Percentiles rank a stretch among this genome's conserved stretches.
These are phyloP conservation scores for Anastatus disparis DNA, from an alignment of 1,140 invertebrate genomes.

Conservation along the genomic window DNA sequence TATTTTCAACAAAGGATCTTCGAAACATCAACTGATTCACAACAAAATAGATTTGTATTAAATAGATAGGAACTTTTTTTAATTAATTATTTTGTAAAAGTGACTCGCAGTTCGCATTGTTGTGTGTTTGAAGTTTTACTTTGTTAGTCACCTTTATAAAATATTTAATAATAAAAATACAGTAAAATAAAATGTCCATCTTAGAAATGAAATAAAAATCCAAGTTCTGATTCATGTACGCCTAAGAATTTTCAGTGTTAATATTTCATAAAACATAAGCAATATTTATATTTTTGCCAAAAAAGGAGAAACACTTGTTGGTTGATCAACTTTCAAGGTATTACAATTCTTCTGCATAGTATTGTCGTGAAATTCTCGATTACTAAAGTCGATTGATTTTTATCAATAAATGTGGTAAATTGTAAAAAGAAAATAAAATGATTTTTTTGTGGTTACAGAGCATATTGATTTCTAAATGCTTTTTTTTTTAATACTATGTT, in stretches of 20 bases:
- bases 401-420: constrained; percentile 18
- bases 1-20: not conserved
- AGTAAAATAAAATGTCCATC: constrained; percentile 6
- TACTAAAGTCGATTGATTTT: constrained; percentile 43
- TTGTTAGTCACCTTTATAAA: constrained; percentile 9
- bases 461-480: constrained; percentile 44
- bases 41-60: not conserved
- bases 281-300: constrained; percentile 41
- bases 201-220: not conserved
- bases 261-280: constrained; percentile 25
- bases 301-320: not conserved
- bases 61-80: not conserved
- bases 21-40: not conserved
- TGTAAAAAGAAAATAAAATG: constrained; percentile 16
- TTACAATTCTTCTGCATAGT: constrained; percentile 16
- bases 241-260: constrained; percentile 25
- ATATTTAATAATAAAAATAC: not conserved
- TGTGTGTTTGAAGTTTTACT: not conserved
- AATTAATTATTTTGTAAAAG: not conserved
- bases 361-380: constrained; percentile 45
- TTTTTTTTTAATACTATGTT: constrained; percentile 40
- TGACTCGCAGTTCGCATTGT: not conserved
- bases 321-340: not conserved
- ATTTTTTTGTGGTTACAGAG: constrained; percentile 28
- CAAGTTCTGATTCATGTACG: constrained; percentile 27